Evolutionary conservation across 2,888 invertebrate species (phyloP), one percentile per base, ranked within the genome.

Genomic region (Volucella inanis): DNA sequence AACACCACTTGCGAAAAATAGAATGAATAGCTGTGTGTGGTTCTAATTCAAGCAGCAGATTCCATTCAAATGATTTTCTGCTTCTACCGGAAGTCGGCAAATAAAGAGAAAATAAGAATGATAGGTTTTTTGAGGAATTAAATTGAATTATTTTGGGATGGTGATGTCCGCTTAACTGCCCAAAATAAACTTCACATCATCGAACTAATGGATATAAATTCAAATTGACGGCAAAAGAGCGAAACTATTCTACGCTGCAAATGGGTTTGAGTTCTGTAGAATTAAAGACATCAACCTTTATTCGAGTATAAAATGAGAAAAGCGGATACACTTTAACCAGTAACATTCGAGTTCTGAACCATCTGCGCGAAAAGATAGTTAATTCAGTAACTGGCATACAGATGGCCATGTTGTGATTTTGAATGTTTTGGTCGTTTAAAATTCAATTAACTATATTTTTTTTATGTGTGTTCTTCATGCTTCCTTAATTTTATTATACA

Each of bases 71-170:
- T 55, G 62, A 52, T 55, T 39, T 10, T 49, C 43, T 22, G 39
- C 31, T 9, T 49, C 31, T 39, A 62, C 68, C 75, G 80, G 80
- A 80, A 80, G 62, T 75, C 61, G 43, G 47, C 45, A 54, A 43
- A 11, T 50, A 41, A 71, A 14, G 6, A 1, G 1, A 49, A 49
- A 49, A 49, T 14, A 15, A 15, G 12, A 49, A 49, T 6, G 4
- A 31, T 0, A 31, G n/a, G n/a, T n/a, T n/a, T 31, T 31, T 31
- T 6, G 6, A 31, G 31, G 31, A 31, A 31, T 31, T 6, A 6
- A 31, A 31, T 31, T 6, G 31, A 31, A 31, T 31, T 31, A 31
- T 31, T 31, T 31, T 31, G 6, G 31, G 31, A 31, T 31, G 31
- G 6, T 31, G 31, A 31, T 31, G 31, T 31, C 31, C 31, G 6